These are phyloP conservation scores for Suricata suricatta DNA, from an alignment of 2,113 vertebrate genomes.

Conservation along the genomic window DNA sequence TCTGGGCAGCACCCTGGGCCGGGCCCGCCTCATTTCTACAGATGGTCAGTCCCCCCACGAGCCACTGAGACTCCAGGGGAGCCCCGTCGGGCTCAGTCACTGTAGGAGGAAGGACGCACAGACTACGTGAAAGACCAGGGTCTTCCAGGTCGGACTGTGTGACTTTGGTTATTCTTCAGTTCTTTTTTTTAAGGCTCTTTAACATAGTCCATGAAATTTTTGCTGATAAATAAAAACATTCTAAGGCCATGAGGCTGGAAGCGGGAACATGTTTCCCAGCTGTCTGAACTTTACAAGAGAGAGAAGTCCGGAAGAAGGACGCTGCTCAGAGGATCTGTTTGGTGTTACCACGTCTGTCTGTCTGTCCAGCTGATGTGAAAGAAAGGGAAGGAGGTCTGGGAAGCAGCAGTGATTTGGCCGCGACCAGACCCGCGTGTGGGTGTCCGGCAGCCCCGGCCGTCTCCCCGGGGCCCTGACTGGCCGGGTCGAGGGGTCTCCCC, in stretches of 20 bases:
- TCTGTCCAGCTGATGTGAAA: background rate
- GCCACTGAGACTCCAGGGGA: background rate
- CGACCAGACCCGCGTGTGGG: no score
- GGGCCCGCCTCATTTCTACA: background rate
- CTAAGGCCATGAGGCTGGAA: background rate
- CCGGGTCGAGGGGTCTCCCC: background rate
- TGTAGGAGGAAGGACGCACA: background rate
- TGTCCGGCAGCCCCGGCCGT: background rate
- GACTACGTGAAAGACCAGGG: no score
- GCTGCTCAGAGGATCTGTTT: background rate
- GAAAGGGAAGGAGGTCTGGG: background rate
- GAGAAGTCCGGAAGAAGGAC: background rate
- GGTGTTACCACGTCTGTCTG: background rate
- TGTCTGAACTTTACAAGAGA: background rate
- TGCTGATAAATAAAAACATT: background rate
- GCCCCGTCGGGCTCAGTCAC: no score
- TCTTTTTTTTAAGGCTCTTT: background rate
- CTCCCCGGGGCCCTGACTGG: background rate
- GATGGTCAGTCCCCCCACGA: background rate
- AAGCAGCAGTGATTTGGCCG: rapidly evolving
- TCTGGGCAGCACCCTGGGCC: background rate
- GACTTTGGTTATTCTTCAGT: background rate
- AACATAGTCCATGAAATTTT: background rate
- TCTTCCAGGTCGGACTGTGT: no score
- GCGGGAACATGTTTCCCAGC: background rate